A percentile compares a stretch with the other conserved stretches of the same genome.
phyloP scores from a whole-genome alignment of 2,113 vertebrate genomes.

The Notarius quadriscutis region DNA sequence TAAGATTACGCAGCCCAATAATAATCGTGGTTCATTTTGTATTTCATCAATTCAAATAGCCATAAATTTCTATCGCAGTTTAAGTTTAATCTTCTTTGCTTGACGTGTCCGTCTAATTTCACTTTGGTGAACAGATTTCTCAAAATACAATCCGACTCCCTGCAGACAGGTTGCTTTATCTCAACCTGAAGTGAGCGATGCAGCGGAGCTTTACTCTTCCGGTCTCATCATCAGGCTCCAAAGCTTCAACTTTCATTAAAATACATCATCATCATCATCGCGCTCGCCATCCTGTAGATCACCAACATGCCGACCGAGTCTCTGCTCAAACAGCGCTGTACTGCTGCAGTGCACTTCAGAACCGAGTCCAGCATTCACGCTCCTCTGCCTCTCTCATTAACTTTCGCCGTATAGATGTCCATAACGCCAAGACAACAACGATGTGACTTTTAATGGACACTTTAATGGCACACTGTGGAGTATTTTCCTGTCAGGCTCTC shows the following conservation, averaged over 20 bases:
- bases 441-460: background rate
- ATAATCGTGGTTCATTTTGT: no score
- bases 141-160: background rate
- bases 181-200: background rate
- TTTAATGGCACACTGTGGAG: background rate
- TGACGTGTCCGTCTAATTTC: no score
- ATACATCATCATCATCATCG: background rate
- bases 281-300: background rate
- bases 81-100: no score
- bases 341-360: background rate
- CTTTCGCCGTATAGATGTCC: background rate
- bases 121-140: background rate
- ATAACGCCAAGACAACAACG: background rate
- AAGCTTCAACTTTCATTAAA: background rate
- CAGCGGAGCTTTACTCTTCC: background rate
- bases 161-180: background rate
- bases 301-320: no score
- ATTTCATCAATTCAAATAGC: no score
- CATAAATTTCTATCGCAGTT: no score
- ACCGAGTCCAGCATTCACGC: background rate
- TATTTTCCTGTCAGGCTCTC: background rate
- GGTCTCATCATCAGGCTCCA: background rate
- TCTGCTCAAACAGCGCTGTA: background rate
- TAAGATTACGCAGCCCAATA: no score
- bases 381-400: background rate